Conservation (phyloP, 2,797 vertebrate genomes). For the Enteromius anoplus region DNA sequence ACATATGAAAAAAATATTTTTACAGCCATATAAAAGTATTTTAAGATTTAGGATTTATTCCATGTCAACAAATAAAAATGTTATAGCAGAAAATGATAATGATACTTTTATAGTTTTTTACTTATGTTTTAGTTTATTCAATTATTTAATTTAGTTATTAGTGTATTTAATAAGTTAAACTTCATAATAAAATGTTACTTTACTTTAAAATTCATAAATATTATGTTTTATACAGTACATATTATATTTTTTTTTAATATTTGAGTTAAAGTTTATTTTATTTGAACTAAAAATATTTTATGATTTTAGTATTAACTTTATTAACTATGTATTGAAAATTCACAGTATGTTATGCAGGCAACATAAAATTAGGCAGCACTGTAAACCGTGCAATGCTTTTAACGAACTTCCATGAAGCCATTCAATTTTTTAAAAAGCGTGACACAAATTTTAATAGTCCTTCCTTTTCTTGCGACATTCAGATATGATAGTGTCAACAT, state of each 20-base stretch:
- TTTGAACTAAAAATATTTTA: background rate
- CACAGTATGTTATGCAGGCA: background rate
- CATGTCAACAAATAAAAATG: background rate
- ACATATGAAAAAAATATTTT: background rate
- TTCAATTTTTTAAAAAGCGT: background rate
- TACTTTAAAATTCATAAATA: too few relatives aligned
- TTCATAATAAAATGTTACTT: too few relatives aligned
- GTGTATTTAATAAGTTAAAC: too few relatives aligned
- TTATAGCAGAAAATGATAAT: background rate
- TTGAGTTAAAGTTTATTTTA: background rate
- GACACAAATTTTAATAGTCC: background rate
- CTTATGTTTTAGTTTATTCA: background rate
- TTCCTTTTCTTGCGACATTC: background rate
- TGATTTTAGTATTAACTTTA: background rate
- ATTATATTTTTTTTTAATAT: background rate
- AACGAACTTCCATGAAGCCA: background rate
- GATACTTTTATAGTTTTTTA: background rate
- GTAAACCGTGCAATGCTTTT: background rate
- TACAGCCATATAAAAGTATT: background rate
- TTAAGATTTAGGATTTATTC: too few relatives aligned
- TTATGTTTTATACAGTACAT: too few relatives aligned
- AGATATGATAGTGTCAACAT: background rate
- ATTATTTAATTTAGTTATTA: too few relatives aligned
- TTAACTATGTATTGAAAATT: background rate
- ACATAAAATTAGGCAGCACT: background rate